Evolutionary conservation across 2,888 invertebrate genomes (phyloP).

Genomic region (Oligia strigilis): DNA sequence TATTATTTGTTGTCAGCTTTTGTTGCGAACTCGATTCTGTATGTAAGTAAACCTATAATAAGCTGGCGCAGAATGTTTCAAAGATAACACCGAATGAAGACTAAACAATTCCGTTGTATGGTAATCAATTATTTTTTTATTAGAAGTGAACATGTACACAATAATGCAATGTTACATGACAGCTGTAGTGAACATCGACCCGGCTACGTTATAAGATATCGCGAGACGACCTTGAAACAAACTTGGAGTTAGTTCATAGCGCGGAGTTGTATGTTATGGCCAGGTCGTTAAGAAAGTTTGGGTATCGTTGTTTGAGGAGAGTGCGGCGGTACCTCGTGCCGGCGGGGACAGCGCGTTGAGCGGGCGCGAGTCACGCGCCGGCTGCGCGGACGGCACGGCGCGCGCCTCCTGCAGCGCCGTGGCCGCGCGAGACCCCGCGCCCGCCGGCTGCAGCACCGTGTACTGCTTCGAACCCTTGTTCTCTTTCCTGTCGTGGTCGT

Average conservation of each 20-base stretch:
- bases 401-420: conserved; percentile 95
- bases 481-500: conserved; percentile 85
- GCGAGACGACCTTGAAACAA: conserved; percentile 87
- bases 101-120: conserved; percentile 47
- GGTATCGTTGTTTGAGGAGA: conserved; percentile 80
- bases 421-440: conserved; percentile 94
- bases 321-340: conserved; percentile 92
- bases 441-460: conserved; percentile 96
- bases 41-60: conserved; percentile 52
- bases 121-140: conserved; percentile 55
- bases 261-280: conserved; percentile 84
- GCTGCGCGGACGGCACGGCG: conserved; percentile 88
- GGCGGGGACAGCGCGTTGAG: conserved; percentile 93
- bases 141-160: conserved; percentile 58
- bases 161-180: conserved; percentile 68
- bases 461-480: conserved; percentile 94
- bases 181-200: conserved; percentile 72
- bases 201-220: conserved; percentile 78
- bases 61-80: conserved; percentile 61
- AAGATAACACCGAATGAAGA: conserved; percentile 67
- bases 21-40: conserved; percentile 63
- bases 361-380: conserved; percentile 87
- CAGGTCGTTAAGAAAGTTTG: conserved; percentile 88
- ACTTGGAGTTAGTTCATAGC: conserved; percentile 86
- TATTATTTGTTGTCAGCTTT: conserved; percentile 79